Conservation (phyloP, 2,888 invertebrate genomes). For the Allacma fusca region DNA sequence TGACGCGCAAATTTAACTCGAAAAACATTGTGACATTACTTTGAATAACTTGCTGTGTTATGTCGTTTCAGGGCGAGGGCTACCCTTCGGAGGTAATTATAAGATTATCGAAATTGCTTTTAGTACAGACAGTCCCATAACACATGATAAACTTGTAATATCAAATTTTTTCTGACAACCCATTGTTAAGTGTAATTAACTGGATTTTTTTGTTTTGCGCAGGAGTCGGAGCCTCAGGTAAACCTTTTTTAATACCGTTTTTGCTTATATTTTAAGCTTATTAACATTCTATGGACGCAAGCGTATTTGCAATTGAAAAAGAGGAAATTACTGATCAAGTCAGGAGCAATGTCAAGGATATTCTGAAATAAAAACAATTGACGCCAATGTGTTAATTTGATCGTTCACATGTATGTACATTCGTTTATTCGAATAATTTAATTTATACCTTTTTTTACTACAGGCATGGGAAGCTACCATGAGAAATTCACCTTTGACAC, state of each 20-base stretch:
- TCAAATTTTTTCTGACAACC: too few species aligned
- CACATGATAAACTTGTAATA: background rate
- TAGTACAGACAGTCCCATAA: background rate
- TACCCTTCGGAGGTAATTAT: constrained; percentile 58
- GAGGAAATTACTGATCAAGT: too few species aligned
- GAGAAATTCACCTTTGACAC: constrained; percentile 90
- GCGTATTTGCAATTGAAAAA: too few species aligned
- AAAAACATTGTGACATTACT: background rate
- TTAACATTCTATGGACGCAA: too few species aligned
- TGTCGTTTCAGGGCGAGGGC: constrained; percentile 51
- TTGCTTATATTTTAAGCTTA: too few species aligned
- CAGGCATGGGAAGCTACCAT: constrained; percentile 74
- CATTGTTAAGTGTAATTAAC: too few species aligned
- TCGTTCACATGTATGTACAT: too few species aligned
- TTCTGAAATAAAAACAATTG: too few species aligned
- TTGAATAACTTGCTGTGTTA: too few species aligned
- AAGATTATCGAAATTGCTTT: too few species aligned
- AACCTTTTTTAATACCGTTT: background rate
- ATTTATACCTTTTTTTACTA: background rate
- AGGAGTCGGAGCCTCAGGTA: constrained; percentile 17
- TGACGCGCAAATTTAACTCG: background rate
- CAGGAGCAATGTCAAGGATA: too few species aligned
- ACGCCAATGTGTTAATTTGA: too few species aligned
- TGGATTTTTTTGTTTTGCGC: background rate
- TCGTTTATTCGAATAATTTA: background rate